phyloP scores from a whole-genome alignment of 64 coral and sea anemone genomes.

The Pocillopora verrucosa region DNA sequence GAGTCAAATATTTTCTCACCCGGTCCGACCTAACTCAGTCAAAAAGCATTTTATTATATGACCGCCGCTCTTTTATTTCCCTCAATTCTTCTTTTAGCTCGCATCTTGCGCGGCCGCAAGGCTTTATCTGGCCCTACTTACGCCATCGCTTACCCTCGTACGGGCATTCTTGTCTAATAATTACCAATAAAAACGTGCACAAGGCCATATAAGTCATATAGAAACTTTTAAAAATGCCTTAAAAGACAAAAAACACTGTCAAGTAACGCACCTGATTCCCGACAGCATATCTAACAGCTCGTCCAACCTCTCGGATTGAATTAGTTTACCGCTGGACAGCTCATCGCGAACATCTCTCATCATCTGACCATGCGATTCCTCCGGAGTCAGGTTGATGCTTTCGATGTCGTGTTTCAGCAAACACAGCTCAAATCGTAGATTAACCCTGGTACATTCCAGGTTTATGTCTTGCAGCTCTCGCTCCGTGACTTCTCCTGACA shows the following conservation, averaged over 20 bases:
- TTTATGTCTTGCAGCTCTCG: conserved; percentile 48
- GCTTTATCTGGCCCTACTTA: no score
- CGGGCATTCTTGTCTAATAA: no score
- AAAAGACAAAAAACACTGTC: neutral
- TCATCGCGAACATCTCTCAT: conserved; percentile 2
- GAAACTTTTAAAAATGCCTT: no score
- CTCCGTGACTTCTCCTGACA: conserved; percentile 21
- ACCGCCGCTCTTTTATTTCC: no score
- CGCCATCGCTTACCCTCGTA: no score
- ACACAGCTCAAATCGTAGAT: conserved; percentile 45
- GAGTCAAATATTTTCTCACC: no score
- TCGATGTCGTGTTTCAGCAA: conserved; percentile 13
- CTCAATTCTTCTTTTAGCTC: no score
- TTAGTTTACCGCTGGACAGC: conserved; percentile 22
- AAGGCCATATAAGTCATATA: no score
- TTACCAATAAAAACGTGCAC: no score
- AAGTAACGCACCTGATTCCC: neutral
- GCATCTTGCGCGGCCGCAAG: no score
- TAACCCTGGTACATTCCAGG: conserved; percentile 49
- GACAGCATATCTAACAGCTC: conserved; percentile 10
- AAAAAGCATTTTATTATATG: no score
- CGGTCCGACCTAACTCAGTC: no score
- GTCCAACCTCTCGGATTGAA: neutral
- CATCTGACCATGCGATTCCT: conserved; percentile 3
- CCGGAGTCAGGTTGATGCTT: neutral